These are phyloP conservation scores for Silurus aristotelis DNA, from an alignment of 2,797 vertebrate genomes.

Conservation along the genomic window DNA sequence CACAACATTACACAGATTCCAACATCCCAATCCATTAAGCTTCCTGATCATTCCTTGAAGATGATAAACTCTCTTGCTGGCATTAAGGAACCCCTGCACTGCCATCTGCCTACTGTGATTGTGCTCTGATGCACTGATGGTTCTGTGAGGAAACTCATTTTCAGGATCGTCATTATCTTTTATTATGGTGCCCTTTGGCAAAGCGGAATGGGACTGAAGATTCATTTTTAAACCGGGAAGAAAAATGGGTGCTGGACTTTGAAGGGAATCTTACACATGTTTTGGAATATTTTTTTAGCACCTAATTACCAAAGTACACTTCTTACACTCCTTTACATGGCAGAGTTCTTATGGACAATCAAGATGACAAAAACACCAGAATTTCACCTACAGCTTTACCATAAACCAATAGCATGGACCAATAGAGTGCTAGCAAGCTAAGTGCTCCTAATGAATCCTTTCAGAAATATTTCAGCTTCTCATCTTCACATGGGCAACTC, in stretches of 20 bases:
- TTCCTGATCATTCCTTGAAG: slow-evolving; percentile 85
- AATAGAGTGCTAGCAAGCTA: background rate
- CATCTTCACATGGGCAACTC: too few relatives aligned
- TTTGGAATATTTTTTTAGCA: slow-evolving; percentile 88
- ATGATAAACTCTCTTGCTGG: slow-evolving; percentile 91
- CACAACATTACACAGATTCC: background rate
- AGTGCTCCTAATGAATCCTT: too few relatives aligned
- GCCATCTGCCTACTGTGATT: slow-evolving; percentile 93
- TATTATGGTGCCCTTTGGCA: slow-evolving; percentile 88
- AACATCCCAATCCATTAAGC: slow-evolving; percentile 66
- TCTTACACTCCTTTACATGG: background rate
- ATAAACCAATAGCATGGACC: background rate
- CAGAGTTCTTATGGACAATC: background rate
- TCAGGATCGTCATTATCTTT: slow-evolving; percentile 99
- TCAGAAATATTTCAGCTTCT: too few relatives aligned
- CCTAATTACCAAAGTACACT: slow-evolving; percentile 81
- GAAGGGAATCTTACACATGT: background rate
- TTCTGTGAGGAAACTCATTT: slow-evolving; percentile 98
- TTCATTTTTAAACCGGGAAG: slow-evolving; percentile 92
- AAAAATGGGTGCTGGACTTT: too few relatives aligned
- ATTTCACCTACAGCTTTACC: background rate
- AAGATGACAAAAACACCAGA: background rate
- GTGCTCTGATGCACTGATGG: slow-evolving; percentile 89
- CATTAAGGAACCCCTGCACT: slow-evolving; percentile 86
- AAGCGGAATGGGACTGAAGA: slow-evolving; percentile 97